Evolutionary conservation across 2,888 invertebrate species (phyloP).

Genomic region (Macrophya alboannulata): DNA sequence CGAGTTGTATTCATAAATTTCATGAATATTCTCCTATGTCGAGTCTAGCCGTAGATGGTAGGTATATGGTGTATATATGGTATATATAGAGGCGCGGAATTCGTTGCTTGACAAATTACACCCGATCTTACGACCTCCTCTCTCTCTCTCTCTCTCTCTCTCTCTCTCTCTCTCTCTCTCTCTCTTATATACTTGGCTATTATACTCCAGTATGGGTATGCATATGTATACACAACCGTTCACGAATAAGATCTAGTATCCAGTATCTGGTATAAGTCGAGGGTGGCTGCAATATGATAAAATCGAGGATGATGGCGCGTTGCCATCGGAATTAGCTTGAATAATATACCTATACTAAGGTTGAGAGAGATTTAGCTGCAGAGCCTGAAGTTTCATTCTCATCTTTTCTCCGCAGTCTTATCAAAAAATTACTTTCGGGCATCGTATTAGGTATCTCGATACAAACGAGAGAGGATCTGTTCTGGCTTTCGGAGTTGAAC

Average conservation of each 20-base stretch:
- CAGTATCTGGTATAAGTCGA: neutral
- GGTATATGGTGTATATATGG: neutral
- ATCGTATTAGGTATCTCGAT: neutral
- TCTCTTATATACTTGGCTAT: neutral
- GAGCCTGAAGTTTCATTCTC: neutral
- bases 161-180: too few species aligned
- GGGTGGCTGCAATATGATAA: slow-evolving; percentile 47
- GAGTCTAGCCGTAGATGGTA: slow-evolving; percentile 1
- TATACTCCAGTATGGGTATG: neutral
- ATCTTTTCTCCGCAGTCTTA: neutral
- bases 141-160: neutral
- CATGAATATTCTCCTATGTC: slow-evolving; percentile 22
- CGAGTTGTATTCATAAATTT: slow-evolving; percentile 28
- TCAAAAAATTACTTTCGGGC: slow-evolving; percentile 19
- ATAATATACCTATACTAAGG: neutral
- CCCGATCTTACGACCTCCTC: neutral
- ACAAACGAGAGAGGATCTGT: too few species aligned
- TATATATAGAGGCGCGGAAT: too few species aligned
- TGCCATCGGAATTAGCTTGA: slow-evolving; percentile 39
- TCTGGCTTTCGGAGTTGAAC: too few species aligned
- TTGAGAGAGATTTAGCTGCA: neutral
- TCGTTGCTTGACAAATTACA: slow-evolving; percentile 24
- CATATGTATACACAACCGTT: slow-evolving; percentile 3
- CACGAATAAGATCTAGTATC: neutral
- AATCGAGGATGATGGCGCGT: slow-evolving; percentile 56